phyloP scores from a whole-genome alignment of 2,888 invertebrate genomes.

The Trilocha varians region DNA sequence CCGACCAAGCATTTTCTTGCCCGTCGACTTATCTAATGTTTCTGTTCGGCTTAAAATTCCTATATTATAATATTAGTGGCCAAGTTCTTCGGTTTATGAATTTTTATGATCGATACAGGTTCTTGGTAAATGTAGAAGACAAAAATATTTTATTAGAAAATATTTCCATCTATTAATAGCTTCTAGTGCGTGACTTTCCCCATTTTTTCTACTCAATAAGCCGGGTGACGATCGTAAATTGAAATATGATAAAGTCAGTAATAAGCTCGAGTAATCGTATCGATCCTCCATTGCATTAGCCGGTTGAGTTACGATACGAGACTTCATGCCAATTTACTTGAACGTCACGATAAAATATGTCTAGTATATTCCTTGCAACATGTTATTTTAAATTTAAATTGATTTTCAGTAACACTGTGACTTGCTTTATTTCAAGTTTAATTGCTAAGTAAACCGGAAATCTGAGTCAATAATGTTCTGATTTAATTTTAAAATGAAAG shows the following conservation, averaged over 20 bases:
- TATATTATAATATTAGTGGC: conserved; percentile 51
- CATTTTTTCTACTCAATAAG: conserved; percentile 69
- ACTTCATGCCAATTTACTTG: conserved; percentile 2
- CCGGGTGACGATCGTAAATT: conserved; percentile 69
- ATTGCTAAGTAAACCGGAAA: no score
- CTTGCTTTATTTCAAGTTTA: no score
- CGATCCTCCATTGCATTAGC: conserved; percentile 40
- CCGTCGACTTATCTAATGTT: conserved; percentile 65
- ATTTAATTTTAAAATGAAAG: no score
- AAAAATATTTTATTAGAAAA: not conserved
- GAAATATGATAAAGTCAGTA: conserved; percentile 72
- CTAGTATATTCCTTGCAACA: no score
- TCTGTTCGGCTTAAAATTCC: conserved; percentile 58
- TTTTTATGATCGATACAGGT: conserved; percentile 16
- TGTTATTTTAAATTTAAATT: no score
- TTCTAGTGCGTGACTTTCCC: conserved; percentile 39
- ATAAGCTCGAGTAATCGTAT: conserved; percentile 57
- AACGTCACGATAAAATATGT: not conserved
- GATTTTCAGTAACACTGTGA: no score
- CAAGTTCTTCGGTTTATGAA: conserved; percentile 47
- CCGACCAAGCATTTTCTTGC: conserved; percentile 65
- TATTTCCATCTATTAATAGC: conserved; percentile 44
- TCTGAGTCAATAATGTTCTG: no score
- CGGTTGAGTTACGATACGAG: conserved; percentile 29
- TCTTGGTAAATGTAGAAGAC: not conserved